Evolutionary conservation across 2,888 invertebrate species (phyloP), one percentile per base, ranked within the genome.

Genomic region (Leucophenga maculata): DNA sequence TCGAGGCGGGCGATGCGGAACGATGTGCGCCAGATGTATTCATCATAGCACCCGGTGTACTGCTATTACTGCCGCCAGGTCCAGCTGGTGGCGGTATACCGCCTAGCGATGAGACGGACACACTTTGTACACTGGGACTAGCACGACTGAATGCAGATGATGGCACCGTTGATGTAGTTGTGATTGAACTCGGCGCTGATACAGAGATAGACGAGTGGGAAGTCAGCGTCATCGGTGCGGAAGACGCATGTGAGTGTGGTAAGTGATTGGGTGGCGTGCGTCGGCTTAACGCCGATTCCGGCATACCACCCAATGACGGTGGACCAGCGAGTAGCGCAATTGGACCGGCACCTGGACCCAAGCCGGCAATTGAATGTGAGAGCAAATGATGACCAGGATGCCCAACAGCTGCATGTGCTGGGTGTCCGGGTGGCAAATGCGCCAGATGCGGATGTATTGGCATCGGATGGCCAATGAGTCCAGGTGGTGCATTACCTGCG

Each of bases 111-210:
- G 72, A 69, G 22, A 72, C 84, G 50, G 78, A 82, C 62, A 85
- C 80, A 54, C 82, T 83, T 79, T 88, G 89, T 68, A 89, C 88
- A 78, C 87, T 88, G 65, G 89, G 89, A 83, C 89, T 89, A 73
- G 89, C 87, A 71, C 89, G 86, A 75, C 89, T 89, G 73, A 89
- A 88, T 79, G 89, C 87, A 67, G 88, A 87, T 60, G 89, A 86
- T 76, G 87, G 88, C 78, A 86, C 87, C 66, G 87, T 86, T 70
- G 78, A 86, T 62, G 88, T 86, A 22, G 81, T 78, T 57, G 71
- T 76, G 59, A 71, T 70, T 69, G 39, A 67, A 65, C 18, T 67
- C 31, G 78, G 75, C 16, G 76, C 77, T 66, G 78, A 77, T 64
- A 76, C 77, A 57, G 32, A 32, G 22, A 64, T 48, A 20, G 62